Conservation (phyloP, 2,888 invertebrate species). For the Acanthosepion esculentum region DNA sequence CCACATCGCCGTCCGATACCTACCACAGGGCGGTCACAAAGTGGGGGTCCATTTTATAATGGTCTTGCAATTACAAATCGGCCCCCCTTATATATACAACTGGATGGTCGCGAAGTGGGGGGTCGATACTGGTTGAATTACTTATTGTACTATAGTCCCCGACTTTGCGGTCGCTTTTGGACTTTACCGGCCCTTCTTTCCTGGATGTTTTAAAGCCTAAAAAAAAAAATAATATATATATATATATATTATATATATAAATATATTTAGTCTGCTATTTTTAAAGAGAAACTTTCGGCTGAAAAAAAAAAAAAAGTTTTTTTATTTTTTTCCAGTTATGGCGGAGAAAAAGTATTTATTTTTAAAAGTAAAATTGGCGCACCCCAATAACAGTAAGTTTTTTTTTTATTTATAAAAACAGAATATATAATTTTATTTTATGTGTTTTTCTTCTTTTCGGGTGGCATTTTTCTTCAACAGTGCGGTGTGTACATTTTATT, state of each 20-base stretch:
- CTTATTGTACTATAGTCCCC: constrained; percentile 33
- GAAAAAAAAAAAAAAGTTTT: background rate
- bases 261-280: background rate
- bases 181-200: constrained; percentile 12
- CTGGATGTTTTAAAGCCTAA: background rate
- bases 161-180: constrained; percentile 9
- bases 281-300: background rate
- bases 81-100: constrained; percentile 21
- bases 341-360: constrained; percentile 33
- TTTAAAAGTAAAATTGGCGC: constrained; percentile 21
- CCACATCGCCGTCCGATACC: background rate
- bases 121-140: constrained; percentile 33
- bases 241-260: background rate
- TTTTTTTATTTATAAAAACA: background rate
- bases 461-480: background rate
- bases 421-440: background rate
- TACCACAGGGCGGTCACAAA: constrained; percentile 33
- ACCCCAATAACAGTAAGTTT: background rate
- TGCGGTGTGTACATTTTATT: background rate
- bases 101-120: constrained; percentile 11
- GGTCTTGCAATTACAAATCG: background rate
- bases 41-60: constrained; percentile 1
- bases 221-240: background rate
- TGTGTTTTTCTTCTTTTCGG: background rate
- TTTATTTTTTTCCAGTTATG: background rate